Evolutionary conservation across 2,888 invertebrate genomes (phyloP), one percentile per base, ranked within the genome.

Genomic region (Epistrophe grossulariae): DNA sequence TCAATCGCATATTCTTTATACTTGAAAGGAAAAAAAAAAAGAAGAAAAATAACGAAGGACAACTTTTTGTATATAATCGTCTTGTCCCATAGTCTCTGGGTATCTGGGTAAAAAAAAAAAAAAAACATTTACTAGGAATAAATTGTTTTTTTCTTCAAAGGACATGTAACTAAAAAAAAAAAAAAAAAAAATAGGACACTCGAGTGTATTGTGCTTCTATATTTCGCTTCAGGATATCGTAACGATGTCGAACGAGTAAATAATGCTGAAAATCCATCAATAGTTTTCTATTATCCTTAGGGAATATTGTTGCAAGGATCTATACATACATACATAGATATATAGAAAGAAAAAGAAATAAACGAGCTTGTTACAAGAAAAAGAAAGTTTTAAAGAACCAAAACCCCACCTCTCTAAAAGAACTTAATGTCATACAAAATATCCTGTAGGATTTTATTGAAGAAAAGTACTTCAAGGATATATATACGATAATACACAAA

Each of bases 231-330:
- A 11, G 74, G 78, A 50, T 35, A 59, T 5, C 55, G 70, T 81
- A 74, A 70, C 59, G 59, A 76, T 72, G 83, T 79, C 72, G 79
- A 87, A 83, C 79, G 79, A 83, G 87, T 76, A 79, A 79, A 76
- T 83, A 83, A 87, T 87, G 79, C 70, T 79, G 45, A 79, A 79
- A 83, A 79, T 83, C 87, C 72, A 83, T 87, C 83, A 87, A 79
- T 87, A 82, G 78, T 82, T 82, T 64, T 62, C 78, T 68, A 74
- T 74, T 82, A 66, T 70, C 78, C 85, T 66, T 28, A 19, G 48
- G 78, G 85, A 70, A 70, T 43, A 45, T 70, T 82, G 28, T 71
- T 48, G 24, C 45, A 48, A 19, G 15, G 60, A 40, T 43, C 43
- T 62, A 38, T 38, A 35, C 3, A 3, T 38, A 59, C 11, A 17